A percentile compares a stretch with the other conserved stretches of the same genome.
phyloP scores from a whole-genome alignment of 2,797 vertebrate species.

The Falco berigora region DNA sequence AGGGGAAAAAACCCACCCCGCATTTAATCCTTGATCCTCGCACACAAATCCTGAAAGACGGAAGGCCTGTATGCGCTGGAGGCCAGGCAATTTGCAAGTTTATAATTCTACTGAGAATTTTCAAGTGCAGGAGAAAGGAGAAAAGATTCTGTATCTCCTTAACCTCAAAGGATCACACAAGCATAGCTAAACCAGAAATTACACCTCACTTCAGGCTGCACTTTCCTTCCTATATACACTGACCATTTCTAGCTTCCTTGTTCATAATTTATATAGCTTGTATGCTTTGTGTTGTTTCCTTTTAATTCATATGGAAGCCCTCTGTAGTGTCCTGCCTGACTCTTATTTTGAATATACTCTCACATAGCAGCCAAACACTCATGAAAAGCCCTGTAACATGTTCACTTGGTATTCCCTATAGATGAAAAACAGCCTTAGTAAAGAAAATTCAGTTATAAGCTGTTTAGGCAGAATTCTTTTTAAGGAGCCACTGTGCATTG shows the following conservation, averaged over 20 bases:
- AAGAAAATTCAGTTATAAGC: conserved; percentile 12
- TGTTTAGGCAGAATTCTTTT: conserved; percentile 25
- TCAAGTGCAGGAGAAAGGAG: background rate
- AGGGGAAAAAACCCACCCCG: fast-evolving
- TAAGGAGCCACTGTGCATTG: background rate
- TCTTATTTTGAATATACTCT: conserved; percentile 39
- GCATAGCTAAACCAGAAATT: background rate
- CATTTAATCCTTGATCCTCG: background rate
- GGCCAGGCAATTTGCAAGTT: background rate
- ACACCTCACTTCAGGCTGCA: background rate
- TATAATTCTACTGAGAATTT: background rate
- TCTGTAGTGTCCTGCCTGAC: background rate
- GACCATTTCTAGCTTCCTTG: background rate
- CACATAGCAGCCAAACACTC: background rate
- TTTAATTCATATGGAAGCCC: background rate
- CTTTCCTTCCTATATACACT: background rate
- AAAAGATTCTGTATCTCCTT: background rate
- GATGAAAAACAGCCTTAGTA: background rate
- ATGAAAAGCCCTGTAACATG: background rate
- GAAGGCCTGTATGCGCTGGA: background rate
- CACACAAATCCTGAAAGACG: background rate
- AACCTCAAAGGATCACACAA: background rate
- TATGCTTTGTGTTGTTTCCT: background rate
- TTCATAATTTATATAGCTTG: background rate
- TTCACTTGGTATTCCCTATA: conserved; percentile 1